Evolutionary conservation across 2,888 invertebrate species (phyloP).

Genomic region (Cremastinae sp.): DNA sequence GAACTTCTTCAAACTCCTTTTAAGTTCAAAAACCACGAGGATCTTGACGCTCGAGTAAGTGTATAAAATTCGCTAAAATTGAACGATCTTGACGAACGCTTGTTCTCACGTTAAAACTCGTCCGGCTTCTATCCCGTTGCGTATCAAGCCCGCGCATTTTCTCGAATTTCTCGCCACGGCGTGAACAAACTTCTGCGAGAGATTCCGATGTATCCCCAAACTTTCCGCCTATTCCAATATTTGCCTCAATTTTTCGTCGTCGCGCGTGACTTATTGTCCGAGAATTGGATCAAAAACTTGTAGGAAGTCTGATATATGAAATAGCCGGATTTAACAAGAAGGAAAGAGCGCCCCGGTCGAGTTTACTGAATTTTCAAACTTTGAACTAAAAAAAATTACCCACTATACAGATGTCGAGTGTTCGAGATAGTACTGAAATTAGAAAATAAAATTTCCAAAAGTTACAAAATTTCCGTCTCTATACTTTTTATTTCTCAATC

Average conservation of each 20-base stretch:
- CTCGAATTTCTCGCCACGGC: not conserved
- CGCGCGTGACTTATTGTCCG: slow-evolving; percentile 24
- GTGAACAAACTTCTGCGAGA: not conserved
- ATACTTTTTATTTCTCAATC: too few relatives aligned
- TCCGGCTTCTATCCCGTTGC: not conserved
- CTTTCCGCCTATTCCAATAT: slow-evolving; percentile 7
- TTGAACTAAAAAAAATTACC: not conserved
- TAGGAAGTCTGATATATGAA: not conserved
- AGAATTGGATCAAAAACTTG: slow-evolving; percentile 17
- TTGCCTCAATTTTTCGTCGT: not conserved
- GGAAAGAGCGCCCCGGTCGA: not conserved
- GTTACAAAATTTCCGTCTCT: too few relatives aligned
- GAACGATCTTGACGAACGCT: not conserved
- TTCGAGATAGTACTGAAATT: too few relatives aligned
- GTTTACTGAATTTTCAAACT: not conserved
- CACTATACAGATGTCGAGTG: too few relatives aligned
- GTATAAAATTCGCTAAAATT: slow-evolving; percentile 10
- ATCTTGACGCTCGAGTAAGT: slow-evolving; percentile 50
- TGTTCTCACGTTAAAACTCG: not conserved
- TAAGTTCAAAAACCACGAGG: slow-evolving; percentile 31
- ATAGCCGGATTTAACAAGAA: not conserved
- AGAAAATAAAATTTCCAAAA: too few relatives aligned
- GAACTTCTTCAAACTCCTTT: slow-evolving; percentile 41
- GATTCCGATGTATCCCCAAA: slow-evolving; percentile 10
- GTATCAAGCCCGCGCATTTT: not conserved